A percentile compares a stretch with the other conserved stretches of the same genome.
Conservation (phyloP, 2,888 invertebrate species). For the Galeruca laticollis region DNA sequence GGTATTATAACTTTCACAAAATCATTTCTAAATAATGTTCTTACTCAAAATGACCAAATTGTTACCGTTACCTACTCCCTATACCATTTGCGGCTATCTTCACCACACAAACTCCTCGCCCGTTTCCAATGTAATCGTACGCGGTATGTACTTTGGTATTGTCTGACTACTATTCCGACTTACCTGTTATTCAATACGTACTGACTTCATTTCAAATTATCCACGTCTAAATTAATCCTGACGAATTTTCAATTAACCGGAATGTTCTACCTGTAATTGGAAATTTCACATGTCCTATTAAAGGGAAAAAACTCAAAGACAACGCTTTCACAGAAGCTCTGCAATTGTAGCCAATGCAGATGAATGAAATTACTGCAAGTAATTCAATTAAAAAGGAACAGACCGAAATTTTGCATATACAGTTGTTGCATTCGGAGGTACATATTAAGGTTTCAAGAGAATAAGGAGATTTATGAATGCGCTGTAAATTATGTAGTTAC, state of each 20-base stretch:
- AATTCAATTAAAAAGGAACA: slow-evolving; percentile 3
- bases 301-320: slow-evolving; percentile 28
- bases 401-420: slow-evolving; percentile 3
- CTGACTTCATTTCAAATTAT: slow-evolving; percentile 35
- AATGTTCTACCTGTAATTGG: slow-evolving; percentile 31
- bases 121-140: slow-evolving; percentile 1
- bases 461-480: neutral
- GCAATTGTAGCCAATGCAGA: neutral
- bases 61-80: too few relatives aligned
- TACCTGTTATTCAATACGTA: slow-evolving; percentile 34
- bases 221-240: slow-evolving; percentile 32
- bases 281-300: slow-evolving; percentile 38
- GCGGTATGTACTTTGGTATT: slow-evolving; percentile 14
- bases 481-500: neutral
- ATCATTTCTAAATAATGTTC: too few relatives aligned
- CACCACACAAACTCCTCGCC: neutral
- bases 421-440: neutral
- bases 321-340: slow-evolving; percentile 1
- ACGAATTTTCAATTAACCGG: slow-evolving; percentile 37
- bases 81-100: neutral
- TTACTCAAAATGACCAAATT: too few relatives aligned
- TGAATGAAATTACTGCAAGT: slow-evolving; percentile 6
- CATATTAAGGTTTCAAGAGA: neutral
- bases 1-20: too few relatives aligned
- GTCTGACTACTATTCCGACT: slow-evolving; percentile 26